Percentiles rank a stretch among this genome's conserved stretches.
Conservation (phyloP, 1,140 invertebrate genomes). For the Hermatobates lingyangjiaoensis region DNA sequence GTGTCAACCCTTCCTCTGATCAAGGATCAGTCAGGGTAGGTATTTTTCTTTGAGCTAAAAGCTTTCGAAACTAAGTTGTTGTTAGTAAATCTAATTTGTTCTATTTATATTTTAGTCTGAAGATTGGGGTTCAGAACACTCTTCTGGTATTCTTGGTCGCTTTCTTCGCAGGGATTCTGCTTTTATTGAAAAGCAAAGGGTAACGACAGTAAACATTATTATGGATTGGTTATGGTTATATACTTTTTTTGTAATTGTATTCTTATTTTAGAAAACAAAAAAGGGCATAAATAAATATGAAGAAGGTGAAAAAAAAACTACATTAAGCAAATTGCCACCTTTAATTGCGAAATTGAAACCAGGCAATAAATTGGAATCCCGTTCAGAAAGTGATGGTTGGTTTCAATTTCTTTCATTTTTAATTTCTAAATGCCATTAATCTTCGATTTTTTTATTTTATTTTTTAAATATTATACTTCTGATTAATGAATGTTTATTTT, state of each 20-base stretch:
- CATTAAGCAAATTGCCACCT: slow-evolving; percentile 25
- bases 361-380: slow-evolving; percentile 41
- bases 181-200: slow-evolving; percentile 24
- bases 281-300: slow-evolving; percentile 5
- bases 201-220: slow-evolving; percentile 10
- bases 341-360: slow-evolving; percentile 48
- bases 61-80: neutral
- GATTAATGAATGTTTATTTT: slow-evolving; percentile 16
- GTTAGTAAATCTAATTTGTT: neutral
- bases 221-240: neutral
- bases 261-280: slow-evolving; percentile 5
- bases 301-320: slow-evolving; percentile 5
- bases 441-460: neutral
- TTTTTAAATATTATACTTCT: too few relatives aligned
- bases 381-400: slow-evolving; percentile 47
- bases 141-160: slow-evolving; percentile 45
- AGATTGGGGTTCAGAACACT: slow-evolving; percentile 50
- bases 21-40: slow-evolving; percentile 41
- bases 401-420: slow-evolving; percentile 7
- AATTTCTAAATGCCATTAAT: neutral
- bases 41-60: slow-evolving; percentile 8
- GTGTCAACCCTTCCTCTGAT: slow-evolving; percentile 25
- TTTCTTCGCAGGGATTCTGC: slow-evolving; percentile 42
- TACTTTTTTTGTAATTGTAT: neutral
- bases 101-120: slow-evolving; percentile 35